These are phyloP conservation scores for Panzeria rudis DNA, from an alignment of 2,888 invertebrate genomes.

Conservation along the genomic window DNA sequence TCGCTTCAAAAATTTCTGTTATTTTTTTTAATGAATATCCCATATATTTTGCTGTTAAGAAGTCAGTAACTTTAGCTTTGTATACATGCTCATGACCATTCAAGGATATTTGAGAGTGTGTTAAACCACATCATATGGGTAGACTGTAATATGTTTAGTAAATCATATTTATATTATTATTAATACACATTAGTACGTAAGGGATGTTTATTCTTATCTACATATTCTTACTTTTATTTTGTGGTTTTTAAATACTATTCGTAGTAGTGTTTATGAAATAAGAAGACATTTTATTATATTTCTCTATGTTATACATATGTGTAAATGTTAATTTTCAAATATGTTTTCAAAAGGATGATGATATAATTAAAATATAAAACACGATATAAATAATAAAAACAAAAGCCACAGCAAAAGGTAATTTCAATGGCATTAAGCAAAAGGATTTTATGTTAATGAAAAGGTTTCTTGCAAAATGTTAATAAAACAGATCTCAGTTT, in stretches of 20 bases:
- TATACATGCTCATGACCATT: background rate
- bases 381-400: slow-evolving; percentile 32
- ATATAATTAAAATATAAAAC: slow-evolving; percentile 36
- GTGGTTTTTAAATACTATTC: slow-evolving; percentile 46
- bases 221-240: slow-evolving; percentile 29
- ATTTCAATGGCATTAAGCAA: slow-evolving; percentile 1
- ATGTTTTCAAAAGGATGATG: background rate
- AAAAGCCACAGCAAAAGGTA: slow-evolving; percentile 17
- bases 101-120: slow-evolving; percentile 5
- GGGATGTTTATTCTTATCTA: slow-evolving; percentile 49
- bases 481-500: slow-evolving; percentile 16
- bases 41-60: background rate
- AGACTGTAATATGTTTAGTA: slow-evolving; percentile 46
- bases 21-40: background rate
- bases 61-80: slow-evolving; percentile 7
- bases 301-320: background rate
- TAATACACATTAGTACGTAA: slow-evolving; percentile 56
- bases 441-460: slow-evolving; percentile 11
- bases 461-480: slow-evolving; percentile 5
- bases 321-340: slow-evolving; percentile 5
- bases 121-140: background rate
- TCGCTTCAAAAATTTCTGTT: too few relatives aligned
- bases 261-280: slow-evolving; percentile 23
- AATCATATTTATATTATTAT: slow-evolving; percentile 60
- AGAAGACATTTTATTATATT: background rate